phyloP scores from a whole-genome alignment of 2,888 invertebrate genomes.

The Spilosoma lubricipeda region DNA sequence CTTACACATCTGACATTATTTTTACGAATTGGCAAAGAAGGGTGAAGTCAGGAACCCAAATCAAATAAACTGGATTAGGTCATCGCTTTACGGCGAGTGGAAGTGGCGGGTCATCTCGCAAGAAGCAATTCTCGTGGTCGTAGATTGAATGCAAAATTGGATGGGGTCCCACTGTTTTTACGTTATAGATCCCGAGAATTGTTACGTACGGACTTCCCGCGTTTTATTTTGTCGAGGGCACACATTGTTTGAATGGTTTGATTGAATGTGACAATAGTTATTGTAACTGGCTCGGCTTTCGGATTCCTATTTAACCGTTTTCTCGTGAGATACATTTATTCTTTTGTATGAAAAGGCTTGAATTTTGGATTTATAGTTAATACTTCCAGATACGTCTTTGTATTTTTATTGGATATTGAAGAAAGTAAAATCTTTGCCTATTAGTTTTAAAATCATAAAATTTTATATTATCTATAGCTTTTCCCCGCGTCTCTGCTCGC shows the following conservation, averaged over 20 bases:
- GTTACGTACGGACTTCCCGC: constrained; percentile 70
- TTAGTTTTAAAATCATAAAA: not conserved
- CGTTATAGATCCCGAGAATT: constrained; percentile 76
- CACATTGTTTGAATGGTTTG: constrained; percentile 78
- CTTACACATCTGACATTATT: constrained; percentile 64
- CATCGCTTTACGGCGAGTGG: constrained; percentile 83
- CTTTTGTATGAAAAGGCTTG: constrained; percentile 60
- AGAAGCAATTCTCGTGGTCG: constrained; percentile 84
- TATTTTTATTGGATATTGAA: constrained; percentile 27
- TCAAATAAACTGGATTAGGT: constrained; percentile 85
- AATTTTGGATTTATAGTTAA: constrained; percentile 51
- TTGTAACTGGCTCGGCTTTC: constrained; percentile 73
- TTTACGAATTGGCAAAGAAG: constrained; percentile 76
- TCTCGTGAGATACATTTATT: constrained; percentile 62
- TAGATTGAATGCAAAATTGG: constrained; percentile 87
- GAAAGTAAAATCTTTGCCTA: not conserved
- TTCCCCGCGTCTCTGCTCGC: too few species aligned
- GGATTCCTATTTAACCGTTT: constrained; percentile 64
- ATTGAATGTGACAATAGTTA: constrained; percentile 84
- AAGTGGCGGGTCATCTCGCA: constrained; percentile 84
- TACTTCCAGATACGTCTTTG: constrained; percentile 42
- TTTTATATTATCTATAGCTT: not conserved
- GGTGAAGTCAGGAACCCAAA: constrained; percentile 79
- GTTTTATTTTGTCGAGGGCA: constrained; percentile 78
- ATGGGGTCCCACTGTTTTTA: constrained; percentile 84